Base-by-base conservation (phyloP, 2,888 invertebrate genomes). In the Saturnia pavonia region DNA sequence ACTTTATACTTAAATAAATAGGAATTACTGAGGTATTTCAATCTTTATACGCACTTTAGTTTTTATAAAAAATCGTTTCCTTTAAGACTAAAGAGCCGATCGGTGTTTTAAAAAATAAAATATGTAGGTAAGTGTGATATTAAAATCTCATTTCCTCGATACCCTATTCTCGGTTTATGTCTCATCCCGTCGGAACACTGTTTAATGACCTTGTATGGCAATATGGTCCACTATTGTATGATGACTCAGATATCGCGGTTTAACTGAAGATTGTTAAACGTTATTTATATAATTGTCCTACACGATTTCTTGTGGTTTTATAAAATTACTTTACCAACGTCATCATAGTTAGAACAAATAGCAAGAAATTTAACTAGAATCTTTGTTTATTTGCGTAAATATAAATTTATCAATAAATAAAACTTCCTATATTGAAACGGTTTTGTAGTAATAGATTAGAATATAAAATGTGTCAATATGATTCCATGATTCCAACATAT, bases 101-200 rank as follows among this genome's bases (percentile, higher is more conserved):
- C 57, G 57, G 25, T 57, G 14, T 27, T 63, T 69, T 25, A 65
- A 51, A 54, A 65, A 63, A 65, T 65, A 40, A 65, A 66, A 69
- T 69, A 69, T 51, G 40, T 40, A 48, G n/a, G n/a, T n/a, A n/a
- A 66, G 42, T 72, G 78, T 72, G 78, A 78, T 79, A 83, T 82
- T 78, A 82, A 82, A 83, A 79, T 72, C 75, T 77, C 80, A 83
- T 84, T 83, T 84, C 77, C 83, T 80, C 79, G 77, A 77, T 76
- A 78, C 77, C 75, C 71, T 74, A 79, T 83, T 82, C 81, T 79
- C 75, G 65, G 71, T 70, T 72, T 73, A 73, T 78, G 77, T 77
- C 75, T 83, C 83, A 78, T 79, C 77, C 72, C 75, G 27, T 63
- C 70, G 68, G 34, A 43, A 67, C 45, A 40, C 72, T 74, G 72